These are phyloP conservation scores for Gobio gobio DNA, from an alignment of 2,113 vertebrate species.

Conservation along the genomic window DNA sequence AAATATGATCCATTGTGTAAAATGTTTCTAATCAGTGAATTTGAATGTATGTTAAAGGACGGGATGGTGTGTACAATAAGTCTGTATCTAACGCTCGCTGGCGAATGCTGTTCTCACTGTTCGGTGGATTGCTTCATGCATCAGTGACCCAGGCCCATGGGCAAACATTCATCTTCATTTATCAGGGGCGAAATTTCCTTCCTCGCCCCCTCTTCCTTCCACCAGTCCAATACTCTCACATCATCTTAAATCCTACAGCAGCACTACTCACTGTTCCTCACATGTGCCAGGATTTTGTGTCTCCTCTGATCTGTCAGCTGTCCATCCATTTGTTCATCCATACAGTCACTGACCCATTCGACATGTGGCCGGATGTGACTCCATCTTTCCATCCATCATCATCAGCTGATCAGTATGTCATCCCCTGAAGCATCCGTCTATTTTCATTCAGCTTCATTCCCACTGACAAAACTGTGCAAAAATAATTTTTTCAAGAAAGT, in stretches of 20 bases:
- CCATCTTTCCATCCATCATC: conserved; percentile 30
- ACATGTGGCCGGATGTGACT: neutral
- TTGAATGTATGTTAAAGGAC: neutral
- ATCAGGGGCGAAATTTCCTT: conserved; percentile 50
- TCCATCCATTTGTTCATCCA: conserved; percentile 20
- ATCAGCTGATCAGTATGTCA: neutral
- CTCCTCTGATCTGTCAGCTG: neutral
- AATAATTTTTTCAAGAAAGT: neutral
- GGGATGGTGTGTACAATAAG: neutral
- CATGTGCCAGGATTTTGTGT: neutral
- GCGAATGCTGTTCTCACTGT: conserved; percentile 38
- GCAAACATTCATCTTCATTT: conserved; percentile 75
- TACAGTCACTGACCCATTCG: neutral
- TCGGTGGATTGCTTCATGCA: conserved; percentile 61
- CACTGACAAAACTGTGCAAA: neutral
- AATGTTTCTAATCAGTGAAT: neutral
- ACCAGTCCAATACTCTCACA: neutral
- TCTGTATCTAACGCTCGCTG: conserved; percentile 1
- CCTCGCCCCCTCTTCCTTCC: conserved; percentile 15
- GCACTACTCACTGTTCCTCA: neutral
- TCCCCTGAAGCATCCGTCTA: neutral
- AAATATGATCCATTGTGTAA: neutral
- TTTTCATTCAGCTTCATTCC: neutral
- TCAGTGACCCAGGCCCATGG: conserved; percentile 61
- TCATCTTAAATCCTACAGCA: neutral